Evolutionary conservation across 1,140 invertebrate species (phyloP).

Genomic region (Gyrodactylus bullatarudis): DNA sequence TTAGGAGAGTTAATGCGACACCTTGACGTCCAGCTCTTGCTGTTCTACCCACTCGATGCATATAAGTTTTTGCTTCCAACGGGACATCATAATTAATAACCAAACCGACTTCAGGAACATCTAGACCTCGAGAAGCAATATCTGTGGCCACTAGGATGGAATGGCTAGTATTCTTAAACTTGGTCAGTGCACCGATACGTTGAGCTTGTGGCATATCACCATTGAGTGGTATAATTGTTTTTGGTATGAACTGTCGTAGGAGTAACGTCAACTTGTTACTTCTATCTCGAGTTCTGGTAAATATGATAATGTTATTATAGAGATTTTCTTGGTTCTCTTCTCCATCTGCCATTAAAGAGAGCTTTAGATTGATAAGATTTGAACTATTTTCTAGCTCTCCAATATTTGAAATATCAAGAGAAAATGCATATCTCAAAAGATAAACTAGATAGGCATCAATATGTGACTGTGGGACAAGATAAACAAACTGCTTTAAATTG

Average conservation of each 20-base stretch:
- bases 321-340: background rate
- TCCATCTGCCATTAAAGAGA: background rate
- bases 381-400: background rate
- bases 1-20: slow-evolving; percentile 19
- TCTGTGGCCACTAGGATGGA: slow-evolving; percentile 20
- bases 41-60: slow-evolving; percentile 73
- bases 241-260: slow-evolving; percentile 29
- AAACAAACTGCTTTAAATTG: slow-evolving; percentile 63
- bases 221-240: slow-evolving; percentile 57
- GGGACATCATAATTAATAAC: slow-evolving; percentile 93
- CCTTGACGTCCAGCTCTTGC: slow-evolving; percentile 59
- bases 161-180: slow-evolving; percentile 19
- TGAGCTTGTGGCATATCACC: slow-evolving; percentile 38
- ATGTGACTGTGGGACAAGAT: slow-evolving; percentile 73
- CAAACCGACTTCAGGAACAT: slow-evolving; percentile 87
- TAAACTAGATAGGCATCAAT: slow-evolving; percentile 79
- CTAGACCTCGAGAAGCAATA: slow-evolving; percentile 34
- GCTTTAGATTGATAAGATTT: background rate
- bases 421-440: slow-evolving; percentile 43
- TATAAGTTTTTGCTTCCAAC: slow-evolving; percentile 71
- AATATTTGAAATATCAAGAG: slow-evolving; percentile 4
- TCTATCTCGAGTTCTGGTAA: slow-evolving; percentile 65
- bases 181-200: slow-evolving; percentile 15
- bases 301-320: slow-evolving; percentile 50
- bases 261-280: slow-evolving; percentile 53